Conservation (phyloP, 2,113 vertebrate genomes). For the Scatophagus argus region DNA sequence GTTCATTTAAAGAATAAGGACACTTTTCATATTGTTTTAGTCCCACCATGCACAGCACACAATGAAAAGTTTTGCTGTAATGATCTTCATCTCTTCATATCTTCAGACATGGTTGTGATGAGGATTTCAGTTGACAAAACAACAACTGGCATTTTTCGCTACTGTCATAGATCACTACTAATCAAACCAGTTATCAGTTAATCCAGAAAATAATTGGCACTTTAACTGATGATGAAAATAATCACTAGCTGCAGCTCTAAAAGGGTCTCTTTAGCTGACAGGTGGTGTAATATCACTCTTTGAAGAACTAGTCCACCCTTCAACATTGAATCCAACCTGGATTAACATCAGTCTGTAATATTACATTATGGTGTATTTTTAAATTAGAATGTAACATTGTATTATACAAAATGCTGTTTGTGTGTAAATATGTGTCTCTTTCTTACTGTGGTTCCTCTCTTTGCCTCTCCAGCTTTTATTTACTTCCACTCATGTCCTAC, state of each 20-base stretch:
- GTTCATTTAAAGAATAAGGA: too few relatives aligned
- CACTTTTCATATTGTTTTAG: background rate
- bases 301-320: background rate
- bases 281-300: background rate
- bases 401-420: too few relatives aligned
- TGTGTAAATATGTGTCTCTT: background rate
- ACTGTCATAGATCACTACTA: too few relatives aligned
- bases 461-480: conserved; percentile 40
- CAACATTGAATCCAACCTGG: background rate
- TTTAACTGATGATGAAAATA: background rate
- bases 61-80: background rate
- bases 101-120: too few relatives aligned
- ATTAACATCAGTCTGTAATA: too few relatives aligned
- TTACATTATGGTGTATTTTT: background rate
- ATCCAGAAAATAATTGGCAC: background rate
- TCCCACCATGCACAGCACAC: too few relatives aligned
- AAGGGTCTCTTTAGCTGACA: background rate
- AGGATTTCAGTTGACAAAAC: background rate
- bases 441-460: conserved; percentile 8
- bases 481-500: conserved; percentile 45
- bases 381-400: background rate
- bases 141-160: background rate
- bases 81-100: background rate
- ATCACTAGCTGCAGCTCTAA: background rate
- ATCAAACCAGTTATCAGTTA: background rate